Conservation (phyloP, 2,888 invertebrate species). For the Coelogynopora nodosa region DNA sequence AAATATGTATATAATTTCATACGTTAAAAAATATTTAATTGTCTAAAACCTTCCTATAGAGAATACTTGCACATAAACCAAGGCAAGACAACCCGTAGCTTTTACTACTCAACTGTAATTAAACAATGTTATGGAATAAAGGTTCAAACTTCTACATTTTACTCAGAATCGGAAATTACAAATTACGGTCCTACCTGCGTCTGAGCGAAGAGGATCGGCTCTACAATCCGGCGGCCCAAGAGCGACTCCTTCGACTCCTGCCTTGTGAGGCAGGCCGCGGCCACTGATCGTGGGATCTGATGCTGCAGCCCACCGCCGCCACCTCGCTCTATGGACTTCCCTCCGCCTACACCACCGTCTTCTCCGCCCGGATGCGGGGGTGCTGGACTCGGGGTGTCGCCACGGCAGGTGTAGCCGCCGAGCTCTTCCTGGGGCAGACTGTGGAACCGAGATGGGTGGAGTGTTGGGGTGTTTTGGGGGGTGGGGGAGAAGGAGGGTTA, state of each 20-base stretch:
- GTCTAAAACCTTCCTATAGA: too few relatives aligned
- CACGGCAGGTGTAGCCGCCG: constrained; percentile 13
- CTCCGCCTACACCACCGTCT: not conserved
- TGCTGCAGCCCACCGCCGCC: not conserved
- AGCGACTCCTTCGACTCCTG: constrained; percentile 37
- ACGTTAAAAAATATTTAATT: too few relatives aligned
- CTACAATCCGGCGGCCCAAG: constrained; percentile 25
- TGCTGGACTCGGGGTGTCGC: constrained; percentile 42
- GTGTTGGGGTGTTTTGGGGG: not conserved
- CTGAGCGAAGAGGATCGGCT: constrained; percentile 42
- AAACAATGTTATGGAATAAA: too few relatives aligned
- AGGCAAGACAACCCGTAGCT: too few relatives aligned
- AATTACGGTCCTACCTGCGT: constrained; percentile 38
- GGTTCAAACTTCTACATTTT: too few relatives aligned
- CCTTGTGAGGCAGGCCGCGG: constrained; percentile 14
- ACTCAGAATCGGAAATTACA: too few relatives aligned
- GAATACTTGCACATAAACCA: too few relatives aligned
- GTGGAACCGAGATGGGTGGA: too few relatives aligned
- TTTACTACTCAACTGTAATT: too few relatives aligned
- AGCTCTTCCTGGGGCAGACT: constrained; percentile 25
- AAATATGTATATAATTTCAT: too few relatives aligned
- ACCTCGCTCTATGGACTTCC: not conserved
- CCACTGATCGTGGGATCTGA: not conserved
- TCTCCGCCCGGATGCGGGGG: constrained; percentile 34
- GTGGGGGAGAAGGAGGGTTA: not conserved